phyloP scores from a whole-genome alignment of 2,113 vertebrate species.

The Okapia johnstoni region DNA sequence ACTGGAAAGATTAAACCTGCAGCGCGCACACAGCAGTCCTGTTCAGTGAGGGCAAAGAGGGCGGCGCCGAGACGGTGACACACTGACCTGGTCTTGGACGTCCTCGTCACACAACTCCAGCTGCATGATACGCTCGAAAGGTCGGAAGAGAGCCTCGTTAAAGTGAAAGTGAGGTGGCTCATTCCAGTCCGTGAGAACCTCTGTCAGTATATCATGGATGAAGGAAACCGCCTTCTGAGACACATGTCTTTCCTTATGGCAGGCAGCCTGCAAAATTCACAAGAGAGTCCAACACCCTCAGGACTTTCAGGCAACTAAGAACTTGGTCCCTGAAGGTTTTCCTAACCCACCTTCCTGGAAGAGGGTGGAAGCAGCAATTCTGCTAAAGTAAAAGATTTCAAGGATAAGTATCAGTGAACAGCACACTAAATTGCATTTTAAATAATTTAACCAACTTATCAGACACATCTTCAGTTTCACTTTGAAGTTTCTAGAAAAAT shows the following conservation, averaged over 20 bases:
- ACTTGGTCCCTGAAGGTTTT: neutral
- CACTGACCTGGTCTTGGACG: conserved; percentile 95
- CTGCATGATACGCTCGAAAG: conserved; percentile 98
- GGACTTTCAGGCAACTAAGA: neutral
- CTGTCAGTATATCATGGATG: conserved; percentile 95
- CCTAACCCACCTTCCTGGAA: neutral
- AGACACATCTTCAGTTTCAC: neutral
- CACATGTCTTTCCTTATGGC: conserved; percentile 95
- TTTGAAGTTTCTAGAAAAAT: neutral
- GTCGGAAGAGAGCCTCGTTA: conserved; percentile 95
- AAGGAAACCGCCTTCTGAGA: conserved; percentile 98
- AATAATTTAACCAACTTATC: neutral
- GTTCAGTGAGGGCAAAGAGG: rapidly evolving
- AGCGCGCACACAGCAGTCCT: rapidly evolving
- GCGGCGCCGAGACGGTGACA: rapidly evolving
- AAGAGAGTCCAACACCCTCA: neutral
- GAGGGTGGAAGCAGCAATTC: neutral
- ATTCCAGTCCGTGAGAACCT: conserved; percentile 92
- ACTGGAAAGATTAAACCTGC: rapidly evolving
- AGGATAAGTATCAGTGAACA: neutral
- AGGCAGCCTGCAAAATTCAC: conserved; percentile 85
- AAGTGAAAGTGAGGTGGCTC: conserved; percentile 96
- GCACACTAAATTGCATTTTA: neutral
- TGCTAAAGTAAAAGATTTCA: neutral
- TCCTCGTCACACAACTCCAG: conserved; percentile 97